Base-by-base conservation (phyloP, 2,797 vertebrate genomes). In the Scleropages formosus region DNA sequence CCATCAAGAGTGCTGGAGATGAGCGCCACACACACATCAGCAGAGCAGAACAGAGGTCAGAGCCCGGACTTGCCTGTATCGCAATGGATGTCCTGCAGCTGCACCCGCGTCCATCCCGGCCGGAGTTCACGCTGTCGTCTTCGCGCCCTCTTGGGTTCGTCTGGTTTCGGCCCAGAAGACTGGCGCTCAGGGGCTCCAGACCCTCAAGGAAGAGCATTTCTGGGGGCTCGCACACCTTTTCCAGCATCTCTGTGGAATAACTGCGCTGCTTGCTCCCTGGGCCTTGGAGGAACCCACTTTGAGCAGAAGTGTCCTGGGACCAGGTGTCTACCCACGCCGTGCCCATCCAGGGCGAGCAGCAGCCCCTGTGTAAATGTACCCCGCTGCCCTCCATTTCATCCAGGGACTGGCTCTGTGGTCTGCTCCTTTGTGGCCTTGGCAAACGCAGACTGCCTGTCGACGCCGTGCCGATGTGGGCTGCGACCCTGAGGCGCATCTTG, bases 391-490 rank as follows among this genome's bases (percentile, higher is more conserved):
- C 73, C 27, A 10, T 26, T 0, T 20, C 26, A 15, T 59, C 65
- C 72, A 73, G 4, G 20, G 44, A 58, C 6, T 61, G 58, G 49
- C 65, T 76, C 66, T n/a, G 63, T 2, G 46, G 51, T 8, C 24
- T 22, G 69, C 15, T 24, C 8, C 26, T 22, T 0, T 69, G 49
- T 8, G 8, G 20, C 13, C 10, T 49, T 4, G 31, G 84, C 72
- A 46, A 90, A 90, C 76, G 89, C 91, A 94, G 73, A 80, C 93
- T 91, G 0, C 93, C 93, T 78, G 92, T 86, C 49, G 93, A 93
- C 80, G 94, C 93, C 13, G 91, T 93, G 90, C 93, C 94, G 89
- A 92, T 93, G 89, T 94, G 93, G 20, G 91, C 89, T 64, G 92
- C 92, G 83, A 94, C 89, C 7, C 92, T 91, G 86, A 93, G 93